phyloP scores from a whole-genome alignment of 1,140 invertebrate species.

The Pseudomyrmex cubaensis region DNA sequence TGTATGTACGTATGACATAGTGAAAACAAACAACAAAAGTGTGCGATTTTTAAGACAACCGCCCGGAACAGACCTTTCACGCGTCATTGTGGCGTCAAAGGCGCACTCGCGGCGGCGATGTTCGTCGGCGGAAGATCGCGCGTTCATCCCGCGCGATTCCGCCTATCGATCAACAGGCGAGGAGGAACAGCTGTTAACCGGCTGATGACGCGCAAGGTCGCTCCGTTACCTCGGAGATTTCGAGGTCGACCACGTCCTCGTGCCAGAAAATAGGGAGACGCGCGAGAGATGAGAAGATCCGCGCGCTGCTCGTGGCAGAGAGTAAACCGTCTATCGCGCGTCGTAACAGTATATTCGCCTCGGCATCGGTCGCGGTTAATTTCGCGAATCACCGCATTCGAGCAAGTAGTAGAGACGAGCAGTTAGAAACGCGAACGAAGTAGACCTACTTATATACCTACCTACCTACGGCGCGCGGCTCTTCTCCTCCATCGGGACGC shows the following conservation, averaged over 20 bases:
- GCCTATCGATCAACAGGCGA: slow-evolving; percentile 58
- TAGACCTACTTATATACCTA: slow-evolving; percentile 35
- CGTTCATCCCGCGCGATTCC: slow-evolving; percentile 61
- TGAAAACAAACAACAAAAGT: too few species aligned
- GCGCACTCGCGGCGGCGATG: neutral
- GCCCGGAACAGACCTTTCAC: too few species aligned
- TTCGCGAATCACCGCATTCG: slow-evolving; percentile 53
- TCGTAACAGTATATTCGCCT: slow-evolving; percentile 64
- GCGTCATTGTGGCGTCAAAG: too few species aligned
- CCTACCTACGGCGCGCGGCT: too few species aligned
- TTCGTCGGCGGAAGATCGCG: slow-evolving; percentile 23
- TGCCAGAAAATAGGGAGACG: slow-evolving; percentile 48
- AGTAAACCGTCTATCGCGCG: slow-evolving; percentile 27
- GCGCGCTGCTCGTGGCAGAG: slow-evolving; percentile 14
- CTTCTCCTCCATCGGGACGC: slow-evolving; percentile 6
- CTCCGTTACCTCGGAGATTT: slow-evolving; percentile 75
- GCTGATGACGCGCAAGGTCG: slow-evolving; percentile 70
- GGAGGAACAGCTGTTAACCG: slow-evolving; percentile 60
- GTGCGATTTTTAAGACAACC: too few species aligned
- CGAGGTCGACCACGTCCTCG: slow-evolving; percentile 71
- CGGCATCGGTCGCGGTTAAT: slow-evolving; percentile 62
- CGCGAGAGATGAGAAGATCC: slow-evolving; percentile 16
- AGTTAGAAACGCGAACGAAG: slow-evolving; percentile 25
- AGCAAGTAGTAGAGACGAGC: slow-evolving; percentile 41
- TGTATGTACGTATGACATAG: too few species aligned